Conservation (phyloP, 1,140 invertebrate genomes). For the Lasioglossum albipes region DNA sequence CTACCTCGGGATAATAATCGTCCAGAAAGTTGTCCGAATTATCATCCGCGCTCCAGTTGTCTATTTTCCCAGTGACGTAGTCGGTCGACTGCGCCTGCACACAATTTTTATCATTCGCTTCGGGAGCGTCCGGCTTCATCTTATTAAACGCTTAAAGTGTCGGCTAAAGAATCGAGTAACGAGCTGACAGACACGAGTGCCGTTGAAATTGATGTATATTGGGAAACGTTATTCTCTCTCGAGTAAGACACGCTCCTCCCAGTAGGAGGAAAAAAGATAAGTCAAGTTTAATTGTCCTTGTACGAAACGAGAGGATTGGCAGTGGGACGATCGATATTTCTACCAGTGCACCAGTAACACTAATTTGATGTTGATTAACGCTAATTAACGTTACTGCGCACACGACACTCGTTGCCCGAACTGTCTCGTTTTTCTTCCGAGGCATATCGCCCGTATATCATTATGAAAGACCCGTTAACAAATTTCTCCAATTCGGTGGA, state of each 20-base stretch:
- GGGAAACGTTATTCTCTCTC: neutral
- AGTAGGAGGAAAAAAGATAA: neutral
- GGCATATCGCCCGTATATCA: neutral
- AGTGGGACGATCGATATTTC: slow-evolving; percentile 42
- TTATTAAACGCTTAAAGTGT: neutral
- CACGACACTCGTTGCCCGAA: slow-evolving; percentile 18
- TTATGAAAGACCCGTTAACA: neutral
- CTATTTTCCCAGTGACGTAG: neutral
- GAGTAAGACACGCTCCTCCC: too few relatives aligned
- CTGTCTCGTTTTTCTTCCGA: neutral
- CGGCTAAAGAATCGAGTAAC: neutral
- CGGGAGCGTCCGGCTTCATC: neutral
- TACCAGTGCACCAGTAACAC: slow-evolving; percentile 31
- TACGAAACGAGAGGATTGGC: slow-evolving; percentile 41
- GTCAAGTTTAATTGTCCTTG: slow-evolving; percentile 44
- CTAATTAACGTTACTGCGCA: slow-evolving; percentile 44
- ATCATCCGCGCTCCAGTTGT: slow-evolving; percentile 37
- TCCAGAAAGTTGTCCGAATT: slow-evolving; percentile 48
- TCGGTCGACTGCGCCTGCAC: slow-evolving; percentile 12
- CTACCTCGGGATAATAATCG: slow-evolving; percentile 59
- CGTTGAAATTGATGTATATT: neutral
- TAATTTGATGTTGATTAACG: slow-evolving; percentile 50
- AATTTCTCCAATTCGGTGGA: neutral
- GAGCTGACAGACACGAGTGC: too few relatives aligned
- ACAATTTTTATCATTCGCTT: neutral